A percentile compares a stretch with the other conserved stretches of the same genome.
These are phyloP conservation scores for Torymus texanus DNA, from an alignment of 2,888 invertebrate species.

Conservation along the genomic window DNA sequence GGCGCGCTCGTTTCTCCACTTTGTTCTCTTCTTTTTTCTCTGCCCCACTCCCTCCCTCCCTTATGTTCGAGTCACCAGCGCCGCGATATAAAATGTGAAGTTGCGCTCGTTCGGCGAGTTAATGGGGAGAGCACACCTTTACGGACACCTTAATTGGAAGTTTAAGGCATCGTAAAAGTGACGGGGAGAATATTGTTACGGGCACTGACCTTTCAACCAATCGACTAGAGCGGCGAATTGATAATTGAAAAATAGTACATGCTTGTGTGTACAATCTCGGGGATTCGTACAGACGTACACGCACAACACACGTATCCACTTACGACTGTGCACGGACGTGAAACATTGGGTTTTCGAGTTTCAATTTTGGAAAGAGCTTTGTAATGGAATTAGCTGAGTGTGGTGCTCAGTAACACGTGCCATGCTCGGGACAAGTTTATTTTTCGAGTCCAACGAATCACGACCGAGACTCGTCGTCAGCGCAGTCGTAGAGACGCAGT, in stretches of 20 bases:
- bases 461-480: slow-evolving; percentile 22
- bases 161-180: slow-evolving; percentile 66
- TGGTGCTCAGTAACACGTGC: not conserved
- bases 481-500: slow-evolving; percentile 25
- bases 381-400: slow-evolving; percentile 47
- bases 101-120: slow-evolving; percentile 62
- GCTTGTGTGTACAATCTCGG: not conserved
- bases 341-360: slow-evolving; percentile 25
- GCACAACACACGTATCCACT: no score
- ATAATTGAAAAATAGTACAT: slow-evolving; percentile 30
- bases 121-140: slow-evolving; percentile 61
- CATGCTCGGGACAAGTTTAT: slow-evolving; percentile 41
- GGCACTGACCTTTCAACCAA: slow-evolving; percentile 29
- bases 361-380: slow-evolving; percentile 53
- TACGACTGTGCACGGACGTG: not conserved
- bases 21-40: not conserved
- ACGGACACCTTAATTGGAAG: slow-evolving; percentile 66
- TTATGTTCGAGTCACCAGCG: slow-evolving; percentile 24
- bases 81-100: slow-evolving; percentile 52
- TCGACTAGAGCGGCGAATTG: slow-evolving; percentile 21
- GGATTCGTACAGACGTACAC: not conserved
- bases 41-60: no score
- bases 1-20: no score
- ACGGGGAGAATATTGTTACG: slow-evolving; percentile 50
- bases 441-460: slow-evolving; percentile 43